These are phyloP conservation scores for Latheticus oryzae DNA, from an alignment of 2,888 invertebrate species.

Conservation along the genomic window DNA sequence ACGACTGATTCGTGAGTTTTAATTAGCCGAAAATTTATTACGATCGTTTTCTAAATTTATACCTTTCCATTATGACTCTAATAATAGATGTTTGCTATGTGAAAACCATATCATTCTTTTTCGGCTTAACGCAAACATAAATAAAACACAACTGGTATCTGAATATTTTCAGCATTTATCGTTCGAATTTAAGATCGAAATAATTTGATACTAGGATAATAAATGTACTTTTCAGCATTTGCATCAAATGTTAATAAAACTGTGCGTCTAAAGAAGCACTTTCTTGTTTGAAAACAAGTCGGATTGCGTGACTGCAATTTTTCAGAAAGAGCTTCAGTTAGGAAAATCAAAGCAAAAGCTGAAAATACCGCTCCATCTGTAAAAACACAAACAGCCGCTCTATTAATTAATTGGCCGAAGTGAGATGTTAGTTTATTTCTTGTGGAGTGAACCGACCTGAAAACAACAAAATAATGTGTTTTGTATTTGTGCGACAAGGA, in stretches of 20 bases:
- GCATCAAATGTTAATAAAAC: slow-evolving; percentile 28
- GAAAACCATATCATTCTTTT: slow-evolving; percentile 13
- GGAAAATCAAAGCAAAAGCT: slow-evolving; percentile 19
- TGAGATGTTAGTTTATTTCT: slow-evolving; percentile 14
- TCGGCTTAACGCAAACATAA: slow-evolving; percentile 32
- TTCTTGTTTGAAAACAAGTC: slow-evolving; percentile 12
- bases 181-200: slow-evolving; percentile 1
- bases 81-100: slow-evolving; percentile 30
- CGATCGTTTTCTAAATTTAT: slow-evolving; percentile 12
- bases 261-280: slow-evolving; percentile 12
- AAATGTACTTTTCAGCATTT: slow-evolving; percentile 23
- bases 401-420: slow-evolving; percentile 24
- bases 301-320: slow-evolving; percentile 31
- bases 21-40: slow-evolving; percentile 27
- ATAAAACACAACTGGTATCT: slow-evolving; percentile 25
- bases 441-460: slow-evolving; percentile 19
- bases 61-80: slow-evolving; percentile 12
- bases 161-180: slow-evolving; percentile 20
- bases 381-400: slow-evolving; percentile 4
- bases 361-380: slow-evolving; percentile 1
- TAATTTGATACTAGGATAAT: slow-evolving; percentile 22
- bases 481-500: slow-evolving; percentile 24
- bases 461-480: slow-evolving; percentile 24
- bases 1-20: slow-evolving; percentile 3
- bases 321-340: slow-evolving; percentile 7